phyloP scores from a whole-genome alignment of 2,797 vertebrate genomes.

The Bovichtus diacanthus region DNA sequence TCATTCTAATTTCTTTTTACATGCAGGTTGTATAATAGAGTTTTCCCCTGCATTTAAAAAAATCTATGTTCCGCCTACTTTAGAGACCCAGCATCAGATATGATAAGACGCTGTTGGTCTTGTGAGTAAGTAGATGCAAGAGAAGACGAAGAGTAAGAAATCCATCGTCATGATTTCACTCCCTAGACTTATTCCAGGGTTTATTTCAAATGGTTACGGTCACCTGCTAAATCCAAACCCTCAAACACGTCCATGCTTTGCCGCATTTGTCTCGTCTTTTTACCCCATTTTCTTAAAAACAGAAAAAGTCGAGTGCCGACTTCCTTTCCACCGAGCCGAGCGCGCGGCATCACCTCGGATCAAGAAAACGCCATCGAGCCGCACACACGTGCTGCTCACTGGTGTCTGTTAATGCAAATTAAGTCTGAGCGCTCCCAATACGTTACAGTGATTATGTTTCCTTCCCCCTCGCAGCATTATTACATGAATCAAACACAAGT shows the following conservation, averaged over 20 bases:
- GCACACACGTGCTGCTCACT: background rate
- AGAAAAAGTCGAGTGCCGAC: background rate
- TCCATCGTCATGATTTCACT: too few relatives aligned
- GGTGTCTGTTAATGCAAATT: background rate
- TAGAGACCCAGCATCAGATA: too few relatives aligned
- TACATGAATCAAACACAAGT: conserved; percentile 7
- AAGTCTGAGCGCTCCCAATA: background rate
- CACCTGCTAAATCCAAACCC: background rate
- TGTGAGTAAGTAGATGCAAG: too few relatives aligned
- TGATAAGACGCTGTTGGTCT: too few relatives aligned
- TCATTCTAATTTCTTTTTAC: background rate
- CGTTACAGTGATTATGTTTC: conserved; percentile 8
- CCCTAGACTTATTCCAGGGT: background rate
- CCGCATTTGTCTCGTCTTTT: background rate
- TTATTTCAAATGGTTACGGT: too few relatives aligned
- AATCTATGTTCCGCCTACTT: too few relatives aligned
- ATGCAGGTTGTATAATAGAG: background rate
- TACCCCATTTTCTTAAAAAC: background rate
- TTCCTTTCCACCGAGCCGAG: background rate
- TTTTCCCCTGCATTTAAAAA: too few relatives aligned
- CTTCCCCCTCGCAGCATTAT: too few relatives aligned
- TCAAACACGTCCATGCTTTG: too few relatives aligned
- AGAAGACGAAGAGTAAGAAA: too few relatives aligned
- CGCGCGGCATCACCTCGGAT: background rate
- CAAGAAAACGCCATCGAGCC: background rate